Conservation (phyloP, 2,113 vertebrate species). For the Halcyon senegalensis region DNA sequence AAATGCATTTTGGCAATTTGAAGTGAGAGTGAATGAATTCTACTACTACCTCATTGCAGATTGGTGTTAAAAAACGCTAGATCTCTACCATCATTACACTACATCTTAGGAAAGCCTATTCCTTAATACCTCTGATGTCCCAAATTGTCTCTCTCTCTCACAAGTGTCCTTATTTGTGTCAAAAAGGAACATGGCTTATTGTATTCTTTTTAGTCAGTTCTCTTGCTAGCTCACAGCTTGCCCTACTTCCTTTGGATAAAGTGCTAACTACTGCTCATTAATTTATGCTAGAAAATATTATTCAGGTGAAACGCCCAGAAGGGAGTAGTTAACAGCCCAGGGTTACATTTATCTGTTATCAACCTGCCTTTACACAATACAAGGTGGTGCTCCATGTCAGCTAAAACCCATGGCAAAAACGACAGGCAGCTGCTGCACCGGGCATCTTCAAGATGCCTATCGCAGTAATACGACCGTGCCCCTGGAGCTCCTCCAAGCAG, state of each 20-base stretch:
- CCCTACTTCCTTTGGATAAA: too few relatives aligned
- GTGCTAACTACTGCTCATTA: too few relatives aligned
- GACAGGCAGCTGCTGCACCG: rapidly evolving
- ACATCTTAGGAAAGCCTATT: neutral
- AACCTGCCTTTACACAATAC: rapidly evolving
- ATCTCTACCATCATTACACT: neutral
- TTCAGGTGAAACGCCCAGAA: too few relatives aligned
- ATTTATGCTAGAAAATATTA: rapidly evolving
- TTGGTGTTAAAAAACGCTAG: neutral
- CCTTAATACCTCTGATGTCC: too few relatives aligned
- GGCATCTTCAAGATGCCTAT: rapidly evolving
- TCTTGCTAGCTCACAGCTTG: too few relatives aligned
- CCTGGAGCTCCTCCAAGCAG: rapidly evolving
- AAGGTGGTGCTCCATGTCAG: rapidly evolving
- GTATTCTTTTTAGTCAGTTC: neutral
- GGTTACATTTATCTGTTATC: too few relatives aligned
- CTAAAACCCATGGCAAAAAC: neutral
- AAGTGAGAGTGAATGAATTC: neutral
- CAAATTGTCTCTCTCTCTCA: neutral
- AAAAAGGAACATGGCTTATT: rapidly evolving
- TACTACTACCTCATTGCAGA: neutral
- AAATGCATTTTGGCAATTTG: neutral
- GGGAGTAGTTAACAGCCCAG: too few relatives aligned
- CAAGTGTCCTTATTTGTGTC: neutral
- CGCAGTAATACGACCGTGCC: rapidly evolving